Evolutionary conservation across 2,113 vertebrate species (phyloP).

Genomic region (Ramphastos sulfuratus): DNA sequence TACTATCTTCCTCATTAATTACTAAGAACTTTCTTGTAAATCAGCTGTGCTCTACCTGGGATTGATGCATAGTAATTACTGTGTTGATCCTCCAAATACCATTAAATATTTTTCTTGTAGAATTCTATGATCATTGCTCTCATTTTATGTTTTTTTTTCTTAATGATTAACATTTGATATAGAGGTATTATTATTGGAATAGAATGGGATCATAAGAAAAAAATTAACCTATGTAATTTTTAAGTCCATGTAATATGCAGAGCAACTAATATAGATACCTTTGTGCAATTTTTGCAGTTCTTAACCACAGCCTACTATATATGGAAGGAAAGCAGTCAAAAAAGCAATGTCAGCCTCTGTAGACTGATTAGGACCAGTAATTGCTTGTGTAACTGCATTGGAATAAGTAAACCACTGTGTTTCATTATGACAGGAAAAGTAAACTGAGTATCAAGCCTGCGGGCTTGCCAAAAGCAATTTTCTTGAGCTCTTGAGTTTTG

Average conservation of each 20-base stretch:
- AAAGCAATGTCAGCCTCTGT: conserved; percentile 21
- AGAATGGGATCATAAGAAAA: not conserved
- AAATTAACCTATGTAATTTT: not conserved
- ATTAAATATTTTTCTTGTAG: not conserved
- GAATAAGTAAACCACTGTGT: conserved; percentile 17
- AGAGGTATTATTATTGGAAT: not conserved
- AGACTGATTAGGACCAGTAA: conserved; percentile 4
- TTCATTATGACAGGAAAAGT: not conserved
- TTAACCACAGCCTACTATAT: conserved; percentile 63
- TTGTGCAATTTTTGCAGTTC: conserved; percentile 33
- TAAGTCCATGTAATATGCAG: not conserved
- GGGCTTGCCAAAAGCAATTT: conserved; percentile 25
- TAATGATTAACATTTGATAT: not conserved
- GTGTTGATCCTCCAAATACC: not conserved
- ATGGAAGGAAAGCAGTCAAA: conserved; percentile 47
- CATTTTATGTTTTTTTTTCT: not conserved
- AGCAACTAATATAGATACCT: conserved; percentile 9
- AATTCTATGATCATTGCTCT: not conserved
- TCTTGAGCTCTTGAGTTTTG: conserved; percentile 53
- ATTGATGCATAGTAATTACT: not conserved
- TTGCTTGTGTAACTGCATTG: not conserved
- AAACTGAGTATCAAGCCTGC: conserved; percentile 18
- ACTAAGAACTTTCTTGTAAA: not conserved
- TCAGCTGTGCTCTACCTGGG: not conserved
- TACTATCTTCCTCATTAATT: not conserved